Evolutionary conservation across 2,797 vertebrate species (phyloP).

Genomic region (Gymnothorax reevesii): DNA sequence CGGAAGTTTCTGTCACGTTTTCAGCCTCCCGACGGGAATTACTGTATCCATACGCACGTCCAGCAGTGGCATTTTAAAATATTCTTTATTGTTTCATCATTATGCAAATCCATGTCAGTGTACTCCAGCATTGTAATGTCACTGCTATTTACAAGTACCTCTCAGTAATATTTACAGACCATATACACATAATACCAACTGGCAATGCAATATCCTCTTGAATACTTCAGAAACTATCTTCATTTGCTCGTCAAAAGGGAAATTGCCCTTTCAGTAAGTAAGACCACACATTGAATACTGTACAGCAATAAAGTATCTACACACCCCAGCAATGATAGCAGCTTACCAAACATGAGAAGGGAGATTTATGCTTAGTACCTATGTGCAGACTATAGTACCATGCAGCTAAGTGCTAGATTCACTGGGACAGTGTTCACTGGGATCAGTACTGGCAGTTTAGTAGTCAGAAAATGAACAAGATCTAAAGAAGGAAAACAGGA

Average conservation of each 20-base stretch:
- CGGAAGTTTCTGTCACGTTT: neutral
- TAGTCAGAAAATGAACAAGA: neutral
- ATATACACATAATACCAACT: slow-evolving; percentile 31
- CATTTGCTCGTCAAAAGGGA: slow-evolving; percentile 25
- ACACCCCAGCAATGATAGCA: slow-evolving; percentile 34
- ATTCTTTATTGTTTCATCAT: slow-evolving; percentile 22
- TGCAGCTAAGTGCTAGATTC: neutral
- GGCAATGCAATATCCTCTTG: slow-evolving; percentile 39
- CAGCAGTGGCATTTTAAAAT: slow-evolving; percentile 12
- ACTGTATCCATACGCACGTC: neutral
- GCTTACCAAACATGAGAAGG: slow-evolving; percentile 29
- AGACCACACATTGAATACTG: slow-evolving; percentile 66
- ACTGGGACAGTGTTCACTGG: neutral
- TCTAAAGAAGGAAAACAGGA: neutral
- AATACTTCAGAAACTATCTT: slow-evolving; percentile 10
- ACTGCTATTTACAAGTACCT: slow-evolving; percentile 42
- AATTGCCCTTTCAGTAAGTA: slow-evolving; percentile 28
- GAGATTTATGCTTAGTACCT: neutral
- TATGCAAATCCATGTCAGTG: neutral
- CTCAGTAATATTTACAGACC: slow-evolving; percentile 26
- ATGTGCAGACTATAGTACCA: neutral
- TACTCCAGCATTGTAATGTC: slow-evolving; percentile 24
- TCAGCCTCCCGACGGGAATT: neutral
- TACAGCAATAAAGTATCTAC: slow-evolving; percentile 66
- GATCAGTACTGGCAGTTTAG: neutral